Conservation (phyloP, 1,140 invertebrate genomes). For the Micrasema longulum region DNA sequence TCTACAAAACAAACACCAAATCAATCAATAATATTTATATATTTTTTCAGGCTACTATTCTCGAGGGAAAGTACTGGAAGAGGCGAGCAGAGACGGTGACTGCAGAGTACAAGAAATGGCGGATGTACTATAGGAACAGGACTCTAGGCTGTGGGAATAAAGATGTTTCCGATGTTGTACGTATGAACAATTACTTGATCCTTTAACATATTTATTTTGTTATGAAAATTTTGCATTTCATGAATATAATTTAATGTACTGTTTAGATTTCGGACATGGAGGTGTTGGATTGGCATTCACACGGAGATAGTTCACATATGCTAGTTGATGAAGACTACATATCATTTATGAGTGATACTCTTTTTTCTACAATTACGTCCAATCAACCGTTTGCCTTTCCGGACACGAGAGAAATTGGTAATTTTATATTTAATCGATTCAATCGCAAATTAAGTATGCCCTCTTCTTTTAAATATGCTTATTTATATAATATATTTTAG, state of each 20-base stretch:
- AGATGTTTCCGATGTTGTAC: constrained; percentile 83
- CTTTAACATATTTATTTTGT: neutral
- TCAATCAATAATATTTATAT: no score
- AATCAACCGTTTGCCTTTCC: constrained; percentile 96
- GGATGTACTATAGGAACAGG: constrained; percentile 92
- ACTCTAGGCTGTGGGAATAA: constrained; percentile 80
- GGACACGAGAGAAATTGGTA: constrained; percentile 95
- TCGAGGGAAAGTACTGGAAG: constrained; percentile 99
- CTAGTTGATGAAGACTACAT: constrained; percentile 90
- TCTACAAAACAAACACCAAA: no score
- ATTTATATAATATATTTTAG: constrained; percentile 59
- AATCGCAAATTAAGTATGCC: neutral
- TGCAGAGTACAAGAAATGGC: constrained; percentile 99
- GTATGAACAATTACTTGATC: constrained; percentile 40
- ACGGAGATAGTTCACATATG: constrained; percentile 78
- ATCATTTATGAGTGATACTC: constrained; percentile 90
- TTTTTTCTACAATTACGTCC: constrained; percentile 87
- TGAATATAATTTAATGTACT: neutral
- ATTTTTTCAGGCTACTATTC: constrained; percentile 88
- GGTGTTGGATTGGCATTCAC: constrained; percentile 79
- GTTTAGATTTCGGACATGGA: constrained; percentile 83
- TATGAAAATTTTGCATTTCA: neutral
- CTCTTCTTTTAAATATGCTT: neutral
- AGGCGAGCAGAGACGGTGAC: constrained; percentile 94
- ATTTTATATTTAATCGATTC: constrained; percentile 46